Evolutionary conservation across 2,888 invertebrate species (phyloP).

Genomic region (Machimus atricapillus): DNA sequence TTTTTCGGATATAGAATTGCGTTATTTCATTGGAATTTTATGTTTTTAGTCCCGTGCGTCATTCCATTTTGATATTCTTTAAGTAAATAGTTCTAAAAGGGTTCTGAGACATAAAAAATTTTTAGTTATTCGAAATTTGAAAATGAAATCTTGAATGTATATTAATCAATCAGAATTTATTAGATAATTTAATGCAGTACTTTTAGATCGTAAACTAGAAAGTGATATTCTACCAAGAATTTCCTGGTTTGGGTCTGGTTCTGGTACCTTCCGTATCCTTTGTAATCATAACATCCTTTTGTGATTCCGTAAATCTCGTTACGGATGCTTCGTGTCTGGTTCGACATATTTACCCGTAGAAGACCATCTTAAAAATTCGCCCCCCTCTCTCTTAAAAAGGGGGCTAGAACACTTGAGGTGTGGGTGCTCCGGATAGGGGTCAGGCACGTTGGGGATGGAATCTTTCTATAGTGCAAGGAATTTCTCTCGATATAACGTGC

Average conservation of each 20-base stretch:
- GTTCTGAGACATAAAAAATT: too few species aligned
- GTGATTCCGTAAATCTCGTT: not conserved
- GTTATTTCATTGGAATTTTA: too few species aligned
- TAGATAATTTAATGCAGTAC: too few species aligned
- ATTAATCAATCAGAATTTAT: too few species aligned
- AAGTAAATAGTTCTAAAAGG: too few species aligned
- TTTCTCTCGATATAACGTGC: not conserved
- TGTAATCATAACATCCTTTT: not conserved
- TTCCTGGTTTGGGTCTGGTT: not conserved
- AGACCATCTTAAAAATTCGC: not conserved
- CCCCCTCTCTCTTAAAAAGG: not conserved
- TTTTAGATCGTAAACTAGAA: not conserved
- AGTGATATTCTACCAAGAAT: not conserved
- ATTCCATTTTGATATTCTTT: too few species aligned
- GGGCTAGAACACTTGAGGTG: not conserved
- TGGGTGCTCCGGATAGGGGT: not conserved
- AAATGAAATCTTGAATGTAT: too few species aligned
- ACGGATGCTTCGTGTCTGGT: not conserved
- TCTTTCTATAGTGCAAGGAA: not conserved
- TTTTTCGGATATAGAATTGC: not conserved
- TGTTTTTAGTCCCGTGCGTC: too few species aligned
- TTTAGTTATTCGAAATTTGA: too few species aligned
- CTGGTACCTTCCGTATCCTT: not conserved
- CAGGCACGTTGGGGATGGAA: not conserved
- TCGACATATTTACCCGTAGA: not conserved